Evolutionary conservation across 2,797 vertebrate genomes (phyloP).

Genomic region (Melopsittacus undulatus): DNA sequence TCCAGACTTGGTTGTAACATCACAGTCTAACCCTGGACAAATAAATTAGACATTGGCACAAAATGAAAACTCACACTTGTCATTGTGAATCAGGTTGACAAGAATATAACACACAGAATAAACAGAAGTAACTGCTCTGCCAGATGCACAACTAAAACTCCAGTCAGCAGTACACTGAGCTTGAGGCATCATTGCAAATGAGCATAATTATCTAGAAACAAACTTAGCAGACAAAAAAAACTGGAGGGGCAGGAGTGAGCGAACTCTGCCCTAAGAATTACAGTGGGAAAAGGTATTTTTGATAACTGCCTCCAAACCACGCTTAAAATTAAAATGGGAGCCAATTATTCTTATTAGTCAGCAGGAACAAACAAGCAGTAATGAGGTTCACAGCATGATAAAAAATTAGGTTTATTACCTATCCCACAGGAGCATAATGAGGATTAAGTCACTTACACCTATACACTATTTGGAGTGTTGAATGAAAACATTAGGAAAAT

Average conservation of each 20-base stretch:
- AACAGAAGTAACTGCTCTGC: constrained; percentile 9
- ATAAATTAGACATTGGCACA: neutral
- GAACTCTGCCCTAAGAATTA: neutral
- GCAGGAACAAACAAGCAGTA: constrained; percentile 1
- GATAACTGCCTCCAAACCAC: constrained; percentile 2
- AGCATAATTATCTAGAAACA: neutral
- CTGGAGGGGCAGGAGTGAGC: neutral
- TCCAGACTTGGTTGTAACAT: neutral
- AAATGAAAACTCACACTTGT: neutral
- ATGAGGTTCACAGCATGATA: constrained; percentile 18
- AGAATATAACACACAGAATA: neutral
- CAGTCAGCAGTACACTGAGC: neutral
- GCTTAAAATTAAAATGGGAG: neutral
- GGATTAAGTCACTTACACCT: constrained; percentile 1
- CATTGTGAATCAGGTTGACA: neutral
- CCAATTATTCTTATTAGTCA: constrained; percentile 32
- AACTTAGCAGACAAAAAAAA: neutral
- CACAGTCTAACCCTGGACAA: neutral
- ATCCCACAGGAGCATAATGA: neutral
- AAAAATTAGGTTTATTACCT: constrained; percentile 35
- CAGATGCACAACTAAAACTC: constrained; percentile 7
- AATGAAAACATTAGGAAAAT: constrained; percentile 40
- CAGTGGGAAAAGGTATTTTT: neutral
- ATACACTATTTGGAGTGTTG: neutral
- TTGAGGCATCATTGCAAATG: neutral